A percentile compares a stretch with the other conserved stretches of the same genome.
Evolutionary conservation across 1,140 invertebrate genomes (phyloP).

Genomic region (Druon quercuslanigerum): DNA sequence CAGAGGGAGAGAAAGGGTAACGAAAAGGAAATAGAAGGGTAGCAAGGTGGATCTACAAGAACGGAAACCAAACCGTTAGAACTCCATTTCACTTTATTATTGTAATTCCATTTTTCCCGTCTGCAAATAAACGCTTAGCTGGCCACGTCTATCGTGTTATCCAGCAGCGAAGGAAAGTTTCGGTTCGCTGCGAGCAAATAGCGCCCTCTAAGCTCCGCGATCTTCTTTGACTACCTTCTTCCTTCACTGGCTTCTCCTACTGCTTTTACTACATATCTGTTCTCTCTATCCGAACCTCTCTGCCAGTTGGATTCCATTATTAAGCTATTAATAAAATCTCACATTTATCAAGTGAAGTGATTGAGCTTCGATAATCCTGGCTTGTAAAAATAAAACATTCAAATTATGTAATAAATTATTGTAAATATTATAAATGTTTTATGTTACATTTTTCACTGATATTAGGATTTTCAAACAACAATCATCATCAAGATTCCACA

Average conservation of each 20-base stretch:
- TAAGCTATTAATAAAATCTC: constrained; percentile 48
- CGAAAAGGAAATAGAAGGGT: too few species aligned
- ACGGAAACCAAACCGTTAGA: constrained; percentile 50
- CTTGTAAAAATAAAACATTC: too few species aligned
- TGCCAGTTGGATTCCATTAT: constrained; percentile 10
- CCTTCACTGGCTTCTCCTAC: constrained; percentile 3
- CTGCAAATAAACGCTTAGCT: constrained; percentile 62
- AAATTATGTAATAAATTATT: too few species aligned
- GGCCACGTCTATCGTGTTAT: constrained; percentile 61
- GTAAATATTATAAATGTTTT: too few species aligned
- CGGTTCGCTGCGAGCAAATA: constrained; percentile 57
- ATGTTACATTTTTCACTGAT: too few species aligned
- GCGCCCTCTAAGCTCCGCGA: constrained; percentile 38
- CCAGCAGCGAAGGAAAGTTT: constrained; percentile 51
- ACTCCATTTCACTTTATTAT: constrained; percentile 61
- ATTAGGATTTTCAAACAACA: too few species aligned
- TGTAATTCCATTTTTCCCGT: constrained; percentile 64
- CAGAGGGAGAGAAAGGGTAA: not conserved
- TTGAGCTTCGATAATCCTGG: constrained; percentile 39
- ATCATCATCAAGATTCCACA: too few species aligned
- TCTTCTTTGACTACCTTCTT: constrained; percentile 29
- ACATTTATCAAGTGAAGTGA: constrained; percentile 44
- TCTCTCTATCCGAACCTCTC: not conserved
- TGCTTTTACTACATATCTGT: not conserved
- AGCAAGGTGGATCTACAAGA: not conserved